Evolutionary conservation across 2,888 invertebrate species (phyloP).

Genomic region (Caradrina clavipalpis): DNA sequence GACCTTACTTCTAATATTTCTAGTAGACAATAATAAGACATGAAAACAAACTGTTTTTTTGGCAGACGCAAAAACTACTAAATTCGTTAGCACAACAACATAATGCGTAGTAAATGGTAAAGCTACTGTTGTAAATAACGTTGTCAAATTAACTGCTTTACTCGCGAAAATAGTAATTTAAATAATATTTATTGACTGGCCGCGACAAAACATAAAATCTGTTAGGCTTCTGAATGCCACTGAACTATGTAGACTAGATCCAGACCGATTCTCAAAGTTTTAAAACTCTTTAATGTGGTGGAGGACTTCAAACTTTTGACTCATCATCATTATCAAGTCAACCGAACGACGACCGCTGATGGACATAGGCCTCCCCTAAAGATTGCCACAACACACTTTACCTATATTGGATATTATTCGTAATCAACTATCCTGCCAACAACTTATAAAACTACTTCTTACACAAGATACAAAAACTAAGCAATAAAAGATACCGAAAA

Average conservation of each 20-base stretch:
- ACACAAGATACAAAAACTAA: neutral
- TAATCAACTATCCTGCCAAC: neutral
- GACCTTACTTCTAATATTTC: constrained; percentile 45
- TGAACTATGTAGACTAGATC: neutral
- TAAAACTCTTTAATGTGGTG: neutral
- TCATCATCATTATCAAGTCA: too few relatives aligned
- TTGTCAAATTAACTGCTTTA: constrained; percentile 15
- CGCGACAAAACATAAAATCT: neutral
- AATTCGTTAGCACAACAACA: constrained; percentile 41
- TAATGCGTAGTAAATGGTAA: constrained; percentile 45
- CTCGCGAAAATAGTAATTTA: constrained; percentile 1
- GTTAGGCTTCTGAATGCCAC: neutral
- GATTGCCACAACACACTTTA: too few relatives aligned
- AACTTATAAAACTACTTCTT: neutral
- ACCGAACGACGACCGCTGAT: too few relatives aligned
- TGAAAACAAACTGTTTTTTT: constrained; percentile 48
- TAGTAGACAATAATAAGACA: constrained; percentile 42
- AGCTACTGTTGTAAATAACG: constrained; percentile 24
- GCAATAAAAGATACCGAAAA: neutral
- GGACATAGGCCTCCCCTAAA: too few relatives aligned
- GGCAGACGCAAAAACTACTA: constrained; percentile 30
- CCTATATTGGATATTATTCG: too few relatives aligned
- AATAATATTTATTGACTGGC: constrained; percentile 3
- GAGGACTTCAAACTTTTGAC: neutral
- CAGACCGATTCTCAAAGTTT: neutral